A percentile compares a stretch with the other conserved stretches of the same genome.
phyloP scores from a whole-genome alignment of 2,888 invertebrate species.

The Pandemis heparana region DNA sequence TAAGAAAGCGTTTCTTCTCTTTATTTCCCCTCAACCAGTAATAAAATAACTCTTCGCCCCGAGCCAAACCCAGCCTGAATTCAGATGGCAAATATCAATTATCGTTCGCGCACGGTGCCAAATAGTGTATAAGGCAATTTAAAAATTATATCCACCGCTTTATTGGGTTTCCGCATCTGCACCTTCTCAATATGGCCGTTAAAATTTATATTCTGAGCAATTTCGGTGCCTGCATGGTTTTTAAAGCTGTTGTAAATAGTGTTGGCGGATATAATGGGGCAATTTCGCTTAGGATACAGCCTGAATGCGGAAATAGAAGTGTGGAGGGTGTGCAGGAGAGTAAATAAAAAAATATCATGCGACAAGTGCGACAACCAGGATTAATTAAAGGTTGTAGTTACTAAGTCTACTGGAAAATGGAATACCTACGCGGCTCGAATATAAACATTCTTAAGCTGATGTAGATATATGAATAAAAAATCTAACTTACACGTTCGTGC shows the following conservation, averaged over 20 bases:
- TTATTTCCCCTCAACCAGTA: conserved; percentile 54
- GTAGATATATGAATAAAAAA: too few relatives aligned
- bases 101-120: conserved; percentile 53
- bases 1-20: not conserved
- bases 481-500: too few relatives aligned
- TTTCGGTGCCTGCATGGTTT: conserved; percentile 1
- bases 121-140: conserved; percentile 43
- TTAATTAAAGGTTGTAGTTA: too few relatives aligned
- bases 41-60: conserved; percentile 55
- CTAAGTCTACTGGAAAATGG: too few relatives aligned
- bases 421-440: too few relatives aligned
- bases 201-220: conserved; percentile 12
- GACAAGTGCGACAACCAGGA: too few relatives aligned
- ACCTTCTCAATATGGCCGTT: conserved; percentile 23
- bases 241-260: conserved; percentile 9
- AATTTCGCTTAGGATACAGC: conserved; percentile 6
- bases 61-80: conserved; percentile 65
- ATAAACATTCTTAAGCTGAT: too few relatives aligned
- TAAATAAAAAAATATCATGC: too few relatives aligned
- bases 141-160: conserved; percentile 38
- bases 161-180: conserved; percentile 39
- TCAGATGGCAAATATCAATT: conserved; percentile 75
- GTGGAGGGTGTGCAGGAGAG: not conserved
- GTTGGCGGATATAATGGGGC: not conserved
- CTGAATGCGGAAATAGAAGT: not conserved